Conservation (phyloP, 2,888 invertebrate genomes). For the Eupithecia insigniata region DNA sequence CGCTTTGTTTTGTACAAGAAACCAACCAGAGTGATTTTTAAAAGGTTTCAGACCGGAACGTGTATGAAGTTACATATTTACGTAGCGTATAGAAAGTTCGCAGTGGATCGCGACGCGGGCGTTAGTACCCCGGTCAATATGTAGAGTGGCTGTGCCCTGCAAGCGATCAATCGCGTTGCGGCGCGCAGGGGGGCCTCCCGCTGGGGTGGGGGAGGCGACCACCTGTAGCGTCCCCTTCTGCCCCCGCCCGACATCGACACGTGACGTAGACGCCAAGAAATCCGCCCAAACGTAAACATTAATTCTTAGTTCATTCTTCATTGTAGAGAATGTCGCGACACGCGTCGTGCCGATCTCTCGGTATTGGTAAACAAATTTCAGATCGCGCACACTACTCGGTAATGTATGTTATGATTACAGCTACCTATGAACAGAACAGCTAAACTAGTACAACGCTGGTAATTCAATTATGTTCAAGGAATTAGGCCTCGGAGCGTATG, state of each 20-base stretch:
- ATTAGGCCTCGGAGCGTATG: constrained; percentile 54
- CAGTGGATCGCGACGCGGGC: constrained; percentile 75
- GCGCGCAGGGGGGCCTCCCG: constrained; percentile 53
- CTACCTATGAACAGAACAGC: constrained; percentile 35
- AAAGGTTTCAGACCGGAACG: constrained; percentile 29
- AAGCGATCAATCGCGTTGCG: constrained; percentile 80
- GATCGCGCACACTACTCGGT: constrained; percentile 51
- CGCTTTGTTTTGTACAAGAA: not conserved
- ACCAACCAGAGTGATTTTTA: not conserved
- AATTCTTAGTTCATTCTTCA: constrained; percentile 83
- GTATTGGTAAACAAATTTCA: constrained; percentile 81
- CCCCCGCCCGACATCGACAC: constrained; percentile 71
- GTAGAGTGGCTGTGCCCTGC: constrained; percentile 81
- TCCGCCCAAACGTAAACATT: constrained; percentile 84
- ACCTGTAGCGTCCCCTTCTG: constrained; percentile 70
- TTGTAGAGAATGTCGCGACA: constrained; percentile 79
- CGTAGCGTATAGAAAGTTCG: constrained; percentile 70
- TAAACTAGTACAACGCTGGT: constrained; percentile 59
- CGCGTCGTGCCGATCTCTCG: constrained; percentile 74
- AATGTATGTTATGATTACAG: constrained; percentile 50
- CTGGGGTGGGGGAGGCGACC: constrained; percentile 58
- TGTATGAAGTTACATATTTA: constrained; percentile 53
- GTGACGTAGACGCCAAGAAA: constrained; percentile 82
- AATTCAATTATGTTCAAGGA: constrained; percentile 73
- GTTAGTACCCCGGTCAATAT: constrained; percentile 81